These are phyloP conservation scores for Amphibalanus amphitrite DNA, from an alignment of 1,140 invertebrate genomes.

Conservation along the genomic window DNA sequence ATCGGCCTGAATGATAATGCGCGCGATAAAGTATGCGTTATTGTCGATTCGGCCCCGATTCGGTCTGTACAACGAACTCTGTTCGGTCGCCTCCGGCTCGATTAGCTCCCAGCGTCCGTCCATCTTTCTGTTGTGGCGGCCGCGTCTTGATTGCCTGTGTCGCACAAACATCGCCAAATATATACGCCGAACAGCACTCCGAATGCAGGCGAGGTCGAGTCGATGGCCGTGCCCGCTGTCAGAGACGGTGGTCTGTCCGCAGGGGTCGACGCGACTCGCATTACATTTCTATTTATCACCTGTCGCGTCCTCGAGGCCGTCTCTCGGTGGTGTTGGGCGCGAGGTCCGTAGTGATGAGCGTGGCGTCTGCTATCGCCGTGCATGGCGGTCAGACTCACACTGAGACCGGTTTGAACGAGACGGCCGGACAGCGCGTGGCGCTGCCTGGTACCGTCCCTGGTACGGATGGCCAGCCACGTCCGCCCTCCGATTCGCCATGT, in stretches of 20 bases:
- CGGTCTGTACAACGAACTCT: neutral
- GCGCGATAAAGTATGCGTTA: neutral
- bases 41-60: neutral
- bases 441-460: too few species aligned
- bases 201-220: neutral
- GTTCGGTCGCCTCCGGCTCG: neutral
- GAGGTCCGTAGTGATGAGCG: too few species aligned
- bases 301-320: too few species aligned
- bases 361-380: neutral
- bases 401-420: too few species aligned
- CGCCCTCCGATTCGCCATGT: too few species aligned
- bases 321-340: too few species aligned
- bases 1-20: neutral
- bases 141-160: neutral
- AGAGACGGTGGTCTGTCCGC: too few species aligned
- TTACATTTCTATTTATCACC: constrained; percentile 1
- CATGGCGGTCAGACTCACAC: neutral
- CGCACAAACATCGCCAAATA: neutral
- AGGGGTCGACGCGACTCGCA: neutral
- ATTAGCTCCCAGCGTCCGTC: neutral
- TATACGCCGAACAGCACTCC: neutral
- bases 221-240: neutral
- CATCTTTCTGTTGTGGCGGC: neutral
- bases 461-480: too few species aligned
- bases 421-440: too few species aligned